These are phyloP conservation scores for Amiota minor DNA, from an alignment of 2,888 invertebrate genomes.

Conservation along the genomic window DNA sequence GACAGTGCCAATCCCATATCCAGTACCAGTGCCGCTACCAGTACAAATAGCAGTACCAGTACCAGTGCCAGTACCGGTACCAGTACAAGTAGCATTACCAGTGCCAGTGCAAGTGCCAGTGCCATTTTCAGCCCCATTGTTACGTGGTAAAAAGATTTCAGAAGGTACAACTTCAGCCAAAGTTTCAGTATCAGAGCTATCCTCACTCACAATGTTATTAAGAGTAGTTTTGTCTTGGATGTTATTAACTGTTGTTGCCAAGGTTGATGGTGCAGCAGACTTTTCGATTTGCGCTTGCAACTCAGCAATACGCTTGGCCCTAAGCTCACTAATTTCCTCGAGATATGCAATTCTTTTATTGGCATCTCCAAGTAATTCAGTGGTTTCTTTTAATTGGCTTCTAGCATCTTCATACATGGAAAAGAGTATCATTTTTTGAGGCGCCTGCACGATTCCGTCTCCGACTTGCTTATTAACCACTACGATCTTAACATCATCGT, in stretches of 20 bases:
- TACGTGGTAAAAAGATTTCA: too few relatives aligned
- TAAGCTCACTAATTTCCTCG: slow-evolving; percentile 67
- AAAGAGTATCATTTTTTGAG: slow-evolving; percentile 72
- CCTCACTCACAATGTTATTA: too few relatives aligned
- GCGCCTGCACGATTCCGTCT: slow-evolving; percentile 70
- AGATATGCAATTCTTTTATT: slow-evolving; percentile 60
- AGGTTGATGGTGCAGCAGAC: slow-evolving; percentile 21
- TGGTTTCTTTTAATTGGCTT: slow-evolving; percentile 59
- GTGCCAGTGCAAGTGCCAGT: too few relatives aligned
- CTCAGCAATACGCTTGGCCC: slow-evolving; percentile 69
- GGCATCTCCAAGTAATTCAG: slow-evolving; percentile 47
- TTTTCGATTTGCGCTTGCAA: slow-evolving; percentile 63
- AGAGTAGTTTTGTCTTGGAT: not conserved
- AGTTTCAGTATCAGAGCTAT: too few relatives aligned
- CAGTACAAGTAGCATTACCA: too few relatives aligned
- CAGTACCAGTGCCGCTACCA: too few relatives aligned
- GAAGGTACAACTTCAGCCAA: too few relatives aligned
- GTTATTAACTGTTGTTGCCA: not conserved
- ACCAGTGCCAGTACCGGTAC: too few relatives aligned
- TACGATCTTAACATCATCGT: slow-evolving; percentile 67
- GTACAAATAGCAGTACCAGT: too few relatives aligned
- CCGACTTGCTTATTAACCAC: slow-evolving; percentile 68
- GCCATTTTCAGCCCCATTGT: too few relatives aligned
- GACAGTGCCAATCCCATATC: too few relatives aligned
- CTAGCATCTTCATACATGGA: slow-evolving; percentile 67